Conservation (phyloP, 2,888 invertebrate genomes). For the Chorisops tibialis region DNA sequence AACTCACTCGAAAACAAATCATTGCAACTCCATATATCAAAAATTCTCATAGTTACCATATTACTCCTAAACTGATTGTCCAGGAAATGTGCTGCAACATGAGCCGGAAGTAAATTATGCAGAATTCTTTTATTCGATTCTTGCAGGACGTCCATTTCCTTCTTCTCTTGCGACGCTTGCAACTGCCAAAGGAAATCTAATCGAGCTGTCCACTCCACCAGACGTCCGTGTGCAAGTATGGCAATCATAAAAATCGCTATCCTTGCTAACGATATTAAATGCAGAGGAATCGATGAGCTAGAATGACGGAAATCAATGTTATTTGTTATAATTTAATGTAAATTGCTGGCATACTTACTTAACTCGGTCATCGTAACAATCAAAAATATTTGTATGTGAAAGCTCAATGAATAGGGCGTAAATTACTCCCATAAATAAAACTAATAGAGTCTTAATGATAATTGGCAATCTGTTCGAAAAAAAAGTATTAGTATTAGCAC, state of each 20-base stretch:
- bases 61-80: conserved; percentile 85
- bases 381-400: conserved; percentile 75
- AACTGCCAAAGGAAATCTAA: conserved; percentile 79
- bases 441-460: conserved; percentile 72
- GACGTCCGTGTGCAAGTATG: conserved; percentile 76
- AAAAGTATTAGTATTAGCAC: not conserved
- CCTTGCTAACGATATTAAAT: conserved; percentile 74
- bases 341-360: conserved; percentile 57
- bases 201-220: conserved; percentile 87
- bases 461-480: conserved; percentile 70
- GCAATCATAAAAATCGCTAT: conserved; percentile 79
- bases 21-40: not conserved
- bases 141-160: conserved; percentile 90
- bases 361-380: conserved; percentile 75
- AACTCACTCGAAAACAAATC: not conserved
- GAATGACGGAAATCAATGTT: too few species aligned
- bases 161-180: conserved; percentile 85
- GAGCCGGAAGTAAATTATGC: conserved; percentile 85
- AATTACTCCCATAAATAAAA: conserved; percentile 74
- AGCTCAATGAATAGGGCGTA: conserved; percentile 77
- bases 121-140: conserved; percentile 84
- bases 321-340: too few species aligned
- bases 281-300: conserved; percentile 71
- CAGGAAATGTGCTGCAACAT: conserved; percentile 88
- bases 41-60: conserved; percentile 60